Conservation (phyloP, 2,888 invertebrate species). For the Homarus gammarus region DNA sequence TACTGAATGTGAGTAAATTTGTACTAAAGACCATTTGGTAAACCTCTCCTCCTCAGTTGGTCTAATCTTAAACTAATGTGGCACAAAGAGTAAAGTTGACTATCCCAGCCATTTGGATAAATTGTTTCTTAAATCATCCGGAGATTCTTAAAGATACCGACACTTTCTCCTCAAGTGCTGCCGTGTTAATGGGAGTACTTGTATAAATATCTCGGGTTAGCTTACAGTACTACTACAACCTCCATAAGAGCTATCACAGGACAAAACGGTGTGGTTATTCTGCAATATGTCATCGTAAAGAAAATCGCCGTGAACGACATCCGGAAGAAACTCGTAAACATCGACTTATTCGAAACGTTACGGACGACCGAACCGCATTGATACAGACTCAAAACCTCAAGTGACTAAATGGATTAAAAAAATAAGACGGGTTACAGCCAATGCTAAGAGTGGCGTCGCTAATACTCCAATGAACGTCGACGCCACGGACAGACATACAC, state of each 20-base stretch:
- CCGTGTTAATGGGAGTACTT: not conserved
- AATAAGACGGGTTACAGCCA: not conserved
- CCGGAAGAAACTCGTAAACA: too few relatives aligned
- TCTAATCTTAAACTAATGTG: slow-evolving; percentile 52
- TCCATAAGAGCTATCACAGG: not conserved
- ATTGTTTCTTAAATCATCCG: not conserved
- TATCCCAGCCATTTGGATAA: not conserved
- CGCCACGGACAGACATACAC: not conserved
- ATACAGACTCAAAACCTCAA: too few relatives aligned
- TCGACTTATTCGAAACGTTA: too few relatives aligned
- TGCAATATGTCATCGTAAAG: not conserved
- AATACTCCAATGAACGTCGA: not conserved
- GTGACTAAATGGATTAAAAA: too few relatives aligned
- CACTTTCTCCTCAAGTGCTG: not conserved
- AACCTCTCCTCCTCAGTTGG: not conserved
- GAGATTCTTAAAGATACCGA: not conserved
- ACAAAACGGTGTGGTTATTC: not conserved
- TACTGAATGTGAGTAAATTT: slow-evolving; percentile 4
- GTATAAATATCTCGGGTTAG: too few relatives aligned
- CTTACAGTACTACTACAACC: too few relatives aligned
- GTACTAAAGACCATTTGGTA: not conserved
- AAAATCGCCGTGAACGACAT: too few relatives aligned
- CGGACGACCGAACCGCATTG: too few relatives aligned
- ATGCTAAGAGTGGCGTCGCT: not conserved
- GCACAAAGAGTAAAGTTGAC: slow-evolving; percentile 36